Evolutionary conservation across 2,113 vertebrate species (phyloP).

Genomic region (Microtus pennsylvanicus): DNA sequence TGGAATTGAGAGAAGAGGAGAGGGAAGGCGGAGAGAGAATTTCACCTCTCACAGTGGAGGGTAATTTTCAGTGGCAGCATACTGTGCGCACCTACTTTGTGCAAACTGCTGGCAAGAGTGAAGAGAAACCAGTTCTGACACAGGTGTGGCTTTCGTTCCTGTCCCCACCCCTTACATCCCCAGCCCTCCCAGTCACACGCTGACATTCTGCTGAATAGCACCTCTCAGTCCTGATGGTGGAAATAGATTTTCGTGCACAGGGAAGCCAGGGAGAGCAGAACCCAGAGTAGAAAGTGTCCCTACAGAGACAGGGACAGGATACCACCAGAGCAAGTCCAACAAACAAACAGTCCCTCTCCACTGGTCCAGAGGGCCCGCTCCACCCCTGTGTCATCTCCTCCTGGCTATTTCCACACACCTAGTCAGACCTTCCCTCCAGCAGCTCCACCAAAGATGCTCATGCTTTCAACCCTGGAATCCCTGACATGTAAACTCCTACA

Average conservation of each 20-base stretch:
- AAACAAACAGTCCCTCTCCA: neutral
- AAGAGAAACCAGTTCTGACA: neutral
- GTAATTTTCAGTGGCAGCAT: neutral
- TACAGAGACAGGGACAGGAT: neutral
- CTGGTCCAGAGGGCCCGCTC: neutral
- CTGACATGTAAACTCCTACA: neutral
- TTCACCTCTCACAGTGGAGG: neutral
- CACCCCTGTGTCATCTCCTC: neutral
- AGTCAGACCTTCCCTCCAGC: neutral
- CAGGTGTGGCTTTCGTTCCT: neutral
- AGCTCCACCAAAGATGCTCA: neutral
- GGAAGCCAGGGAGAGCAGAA: neutral
- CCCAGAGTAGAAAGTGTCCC: neutral
- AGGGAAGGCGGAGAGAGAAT: too few relatives aligned
- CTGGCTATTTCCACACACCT: neutral
- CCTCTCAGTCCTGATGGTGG: neutral
- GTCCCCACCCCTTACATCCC: neutral
- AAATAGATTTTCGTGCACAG: neutral
- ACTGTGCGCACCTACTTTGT: neutral
- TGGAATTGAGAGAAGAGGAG: too few relatives aligned
- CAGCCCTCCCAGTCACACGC: neutral
- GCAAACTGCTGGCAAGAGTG: fast-evolving
- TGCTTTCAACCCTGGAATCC: neutral
- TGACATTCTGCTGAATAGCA: neutral
- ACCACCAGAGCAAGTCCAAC: neutral